Evolutionary conservation across 2,888 invertebrate genomes (phyloP).

Genomic region (Mimumesa dahlbomi): DNA sequence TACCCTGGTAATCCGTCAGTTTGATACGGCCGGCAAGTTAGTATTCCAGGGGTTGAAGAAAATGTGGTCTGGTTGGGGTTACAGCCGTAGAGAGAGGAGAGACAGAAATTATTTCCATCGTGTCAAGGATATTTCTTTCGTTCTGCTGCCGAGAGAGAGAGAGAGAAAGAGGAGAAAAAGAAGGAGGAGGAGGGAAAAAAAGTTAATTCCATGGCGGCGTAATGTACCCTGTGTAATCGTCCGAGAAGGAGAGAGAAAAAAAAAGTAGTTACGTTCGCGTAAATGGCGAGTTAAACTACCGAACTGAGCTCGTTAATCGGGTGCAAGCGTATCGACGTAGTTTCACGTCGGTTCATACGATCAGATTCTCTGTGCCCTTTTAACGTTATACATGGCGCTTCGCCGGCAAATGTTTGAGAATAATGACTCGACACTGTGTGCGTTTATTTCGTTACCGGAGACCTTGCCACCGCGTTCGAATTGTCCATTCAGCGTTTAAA

Average conservation of each 20-base stretch:
- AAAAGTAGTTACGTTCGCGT: no score
- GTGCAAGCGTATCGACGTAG: no score
- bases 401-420: background rate
- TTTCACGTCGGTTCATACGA: no score
- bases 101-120: slow-evolving; percentile 2
- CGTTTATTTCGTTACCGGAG: slow-evolving; percentile 28
- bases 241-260: no score
- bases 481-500: slow-evolving; percentile 29
- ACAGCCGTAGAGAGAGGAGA: background rate
- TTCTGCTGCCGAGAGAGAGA: background rate
- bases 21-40: slow-evolving; percentile 24
- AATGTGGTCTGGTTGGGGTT: slow-evolving; percentile 7
- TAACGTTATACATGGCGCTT: no score
- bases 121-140: background rate
- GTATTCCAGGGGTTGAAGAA: background rate
- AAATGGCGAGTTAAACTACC: no score
- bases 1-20: slow-evolving; percentile 46
- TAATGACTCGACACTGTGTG: background rate
- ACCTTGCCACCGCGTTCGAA: slow-evolving; percentile 20
- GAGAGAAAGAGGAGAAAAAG: background rate
- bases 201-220: no score
- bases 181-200: no score
- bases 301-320: no score
- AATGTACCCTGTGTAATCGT: no score
- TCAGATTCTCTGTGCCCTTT: no score